phyloP scores from a whole-genome alignment of 2,888 invertebrate genomes.

The Andrena marginata region DNA sequence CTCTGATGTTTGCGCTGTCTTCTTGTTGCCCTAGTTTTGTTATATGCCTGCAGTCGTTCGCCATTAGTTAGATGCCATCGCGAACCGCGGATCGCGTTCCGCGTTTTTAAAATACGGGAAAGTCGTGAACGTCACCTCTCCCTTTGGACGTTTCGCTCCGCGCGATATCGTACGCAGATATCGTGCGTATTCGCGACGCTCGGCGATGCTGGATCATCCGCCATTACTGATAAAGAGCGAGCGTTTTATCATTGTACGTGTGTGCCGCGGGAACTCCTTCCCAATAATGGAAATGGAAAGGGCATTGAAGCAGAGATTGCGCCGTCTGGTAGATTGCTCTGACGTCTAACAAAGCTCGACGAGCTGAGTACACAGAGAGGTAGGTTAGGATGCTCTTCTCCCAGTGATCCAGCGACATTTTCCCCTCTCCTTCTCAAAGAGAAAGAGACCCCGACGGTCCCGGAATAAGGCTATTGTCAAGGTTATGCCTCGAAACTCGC shows the following conservation, averaged over 20 bases:
- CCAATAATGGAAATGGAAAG: conserved; percentile 72
- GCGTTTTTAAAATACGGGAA: too few relatives aligned
- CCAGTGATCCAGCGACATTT: conserved; percentile 53
- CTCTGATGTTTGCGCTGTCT: not conserved
- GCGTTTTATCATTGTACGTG: conserved; percentile 58
- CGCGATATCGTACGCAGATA: too few relatives aligned
- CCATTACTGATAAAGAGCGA: conserved; percentile 37
- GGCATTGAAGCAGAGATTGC: conserved; percentile 68
- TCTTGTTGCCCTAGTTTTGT: not conserved
- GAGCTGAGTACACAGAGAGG: conserved; percentile 51
- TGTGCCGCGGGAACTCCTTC: conserved; percentile 46
- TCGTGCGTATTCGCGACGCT: not conserved
- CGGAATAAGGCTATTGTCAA: conserved; percentile 63
- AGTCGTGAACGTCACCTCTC: too few relatives aligned
- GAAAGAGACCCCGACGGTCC: conserved; percentile 32
- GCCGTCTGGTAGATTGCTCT: conserved; percentile 65
- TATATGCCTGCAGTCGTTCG: too few relatives aligned
- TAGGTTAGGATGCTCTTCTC: conserved; percentile 42
- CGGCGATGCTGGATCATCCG: conserved; percentile 4
- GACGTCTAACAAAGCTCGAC: conserved; percentile 63
- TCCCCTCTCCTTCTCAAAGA: conserved; percentile 49
- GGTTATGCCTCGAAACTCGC: conserved; percentile 62
- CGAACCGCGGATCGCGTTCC: too few relatives aligned
- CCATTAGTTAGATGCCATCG: too few relatives aligned
- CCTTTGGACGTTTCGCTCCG: too few relatives aligned